Conservation (phyloP, 2,888 invertebrate species). For the Drosophila subquinaria region DNA sequence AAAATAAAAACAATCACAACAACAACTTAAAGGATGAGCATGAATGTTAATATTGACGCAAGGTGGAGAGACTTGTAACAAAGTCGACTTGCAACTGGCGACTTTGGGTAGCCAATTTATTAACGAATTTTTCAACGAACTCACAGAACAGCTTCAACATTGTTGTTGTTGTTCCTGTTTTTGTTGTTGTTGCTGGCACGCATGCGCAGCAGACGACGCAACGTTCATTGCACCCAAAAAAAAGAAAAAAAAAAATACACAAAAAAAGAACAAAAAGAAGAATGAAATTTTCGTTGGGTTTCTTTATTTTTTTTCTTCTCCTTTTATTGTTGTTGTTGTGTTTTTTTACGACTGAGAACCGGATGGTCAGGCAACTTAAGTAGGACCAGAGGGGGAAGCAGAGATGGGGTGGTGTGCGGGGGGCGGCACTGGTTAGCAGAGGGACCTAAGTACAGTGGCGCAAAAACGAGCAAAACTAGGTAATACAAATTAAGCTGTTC, state of each 20-base stretch:
- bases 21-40: constrained; percentile 58
- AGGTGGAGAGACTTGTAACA: constrained; percentile 59
- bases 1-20: constrained; percentile 8
- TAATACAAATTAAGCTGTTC: too few species aligned
- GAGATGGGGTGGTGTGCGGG: background rate
- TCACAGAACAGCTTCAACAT: constrained; percentile 37
- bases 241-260: constrained; percentile 38
- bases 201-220: constrained; percentile 77
- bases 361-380: constrained; percentile 63
- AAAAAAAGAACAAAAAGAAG: constrained; percentile 67
- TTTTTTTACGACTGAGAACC: constrained; percentile 67
- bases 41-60: constrained; percentile 78
- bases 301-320: constrained; percentile 13
- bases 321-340: constrained; percentile 41
- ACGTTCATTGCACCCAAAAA: constrained; percentile 79
- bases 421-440: constrained; percentile 11
- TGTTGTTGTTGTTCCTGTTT: constrained; percentile 21
- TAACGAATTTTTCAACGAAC: constrained; percentile 71
- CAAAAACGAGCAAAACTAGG: background rate
- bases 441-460: background rate
- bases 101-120: constrained; percentile 73
- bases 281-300: constrained; percentile 75
- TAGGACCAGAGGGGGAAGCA: background rate
- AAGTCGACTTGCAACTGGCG: background rate
- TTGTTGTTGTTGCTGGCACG: constrained; percentile 55